Conservation (phyloP, 2,113 vertebrate genomes). For the Rhea americana region DNA sequence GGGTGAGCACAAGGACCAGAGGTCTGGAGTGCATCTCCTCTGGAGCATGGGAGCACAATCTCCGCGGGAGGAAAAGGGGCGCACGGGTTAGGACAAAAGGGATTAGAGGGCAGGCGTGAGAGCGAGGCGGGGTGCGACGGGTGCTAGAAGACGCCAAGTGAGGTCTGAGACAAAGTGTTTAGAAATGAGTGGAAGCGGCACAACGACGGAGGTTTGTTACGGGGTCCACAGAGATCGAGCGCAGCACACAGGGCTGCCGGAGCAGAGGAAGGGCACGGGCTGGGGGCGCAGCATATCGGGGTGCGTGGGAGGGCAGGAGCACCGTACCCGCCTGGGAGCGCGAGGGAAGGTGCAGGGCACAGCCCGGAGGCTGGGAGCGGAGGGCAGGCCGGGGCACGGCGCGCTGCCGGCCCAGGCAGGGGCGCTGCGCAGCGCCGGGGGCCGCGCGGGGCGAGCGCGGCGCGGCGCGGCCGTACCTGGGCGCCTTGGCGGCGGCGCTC, state of each 20-base stretch:
- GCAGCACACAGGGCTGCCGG: not conserved
- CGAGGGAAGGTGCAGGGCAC: not conserved
- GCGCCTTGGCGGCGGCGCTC: constrained; percentile 81
- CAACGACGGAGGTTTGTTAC: accelerated
- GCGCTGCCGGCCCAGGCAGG: too few species aligned
- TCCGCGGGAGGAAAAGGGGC: not conserved
- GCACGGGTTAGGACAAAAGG: not conserved
- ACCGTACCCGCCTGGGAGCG: not conserved
- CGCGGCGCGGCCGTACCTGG: constrained; percentile 74
- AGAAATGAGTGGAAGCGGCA: not conserved
- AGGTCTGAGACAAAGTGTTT: not conserved
- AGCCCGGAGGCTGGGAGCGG: constrained; percentile 7
- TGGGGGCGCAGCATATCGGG: accelerated
- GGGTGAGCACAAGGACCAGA: accelerated
- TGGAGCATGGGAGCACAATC: not conserved
- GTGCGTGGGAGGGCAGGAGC: not conserved
- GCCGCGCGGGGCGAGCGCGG: not conserved
- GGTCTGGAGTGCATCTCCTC: not conserved
- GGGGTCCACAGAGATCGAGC: not conserved
- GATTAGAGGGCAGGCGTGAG: not conserved
- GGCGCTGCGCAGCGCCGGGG: too few species aligned
- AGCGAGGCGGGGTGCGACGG: accelerated
- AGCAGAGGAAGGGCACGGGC: not conserved
- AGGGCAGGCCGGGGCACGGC: not conserved
- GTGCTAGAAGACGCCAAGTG: not conserved